Conservation (phyloP, 1,140 invertebrate species). For the Solenopsis invicta region DNA sequence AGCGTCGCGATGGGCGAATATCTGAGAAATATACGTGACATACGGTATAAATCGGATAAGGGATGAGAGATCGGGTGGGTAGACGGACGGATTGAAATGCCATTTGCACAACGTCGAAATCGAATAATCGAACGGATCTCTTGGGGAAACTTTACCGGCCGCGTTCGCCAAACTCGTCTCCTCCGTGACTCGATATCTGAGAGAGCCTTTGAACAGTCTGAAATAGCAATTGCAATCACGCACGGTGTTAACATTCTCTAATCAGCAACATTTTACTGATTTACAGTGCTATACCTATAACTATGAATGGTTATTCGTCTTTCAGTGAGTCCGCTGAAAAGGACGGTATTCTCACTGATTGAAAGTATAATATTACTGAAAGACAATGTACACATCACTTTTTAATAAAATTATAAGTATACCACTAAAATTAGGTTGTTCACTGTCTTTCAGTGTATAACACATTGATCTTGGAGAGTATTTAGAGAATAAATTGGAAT, state of each 20-base stretch:
- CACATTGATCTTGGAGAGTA: too few relatives aligned
- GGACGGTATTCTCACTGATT: too few relatives aligned
- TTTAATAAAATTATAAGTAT: too few relatives aligned
- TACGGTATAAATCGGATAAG: not conserved
- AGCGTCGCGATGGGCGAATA: constrained; percentile 96
- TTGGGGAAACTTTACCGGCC: constrained; percentile 8
- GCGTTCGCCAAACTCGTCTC: constrained; percentile 19
- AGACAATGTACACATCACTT: too few relatives aligned
- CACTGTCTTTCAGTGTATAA: too few relatives aligned
- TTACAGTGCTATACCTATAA: too few relatives aligned
- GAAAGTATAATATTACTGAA: too few relatives aligned
- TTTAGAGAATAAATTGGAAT: too few relatives aligned
- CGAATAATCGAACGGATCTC: constrained; percentile 27
- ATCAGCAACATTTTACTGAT: too few relatives aligned
- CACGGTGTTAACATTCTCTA: not conserved
- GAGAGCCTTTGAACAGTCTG: constrained; percentile 15
- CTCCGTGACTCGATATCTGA: constrained; percentile 18
- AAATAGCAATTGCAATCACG: constrained; percentile 12
- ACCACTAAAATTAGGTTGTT: too few relatives aligned
- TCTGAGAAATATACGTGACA: constrained; percentile 69
- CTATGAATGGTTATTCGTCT: too few relatives aligned
- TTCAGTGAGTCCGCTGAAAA: too few relatives aligned
- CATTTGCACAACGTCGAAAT: constrained; percentile 7
- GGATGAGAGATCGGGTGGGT: not conserved
- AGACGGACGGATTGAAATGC: constrained; percentile 17